Evolutionary conservation across 1,140 invertebrate species (phyloP).

Genomic region (Globodera rostochiensis): DNA sequence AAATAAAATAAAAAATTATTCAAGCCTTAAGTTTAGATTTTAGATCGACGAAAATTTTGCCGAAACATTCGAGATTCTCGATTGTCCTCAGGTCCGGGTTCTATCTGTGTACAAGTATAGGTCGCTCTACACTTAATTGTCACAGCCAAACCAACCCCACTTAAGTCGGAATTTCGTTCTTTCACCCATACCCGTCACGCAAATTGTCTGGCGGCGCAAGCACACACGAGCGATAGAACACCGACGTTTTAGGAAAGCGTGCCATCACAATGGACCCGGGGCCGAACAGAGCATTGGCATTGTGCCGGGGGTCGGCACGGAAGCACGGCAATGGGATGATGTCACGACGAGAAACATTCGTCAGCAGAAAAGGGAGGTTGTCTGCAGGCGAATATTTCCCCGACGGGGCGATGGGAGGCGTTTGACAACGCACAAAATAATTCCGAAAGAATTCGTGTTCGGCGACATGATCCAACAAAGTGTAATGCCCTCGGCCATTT

Average conservation of each 20-base stretch:
- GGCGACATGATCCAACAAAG: not conserved
- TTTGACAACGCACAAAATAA: not conserved
- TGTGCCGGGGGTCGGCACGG: not conserved
- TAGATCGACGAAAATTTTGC: no score
- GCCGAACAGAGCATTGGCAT: not conserved
- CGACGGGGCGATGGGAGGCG: not conserved
- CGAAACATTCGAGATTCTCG: no score
- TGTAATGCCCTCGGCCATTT: not conserved
- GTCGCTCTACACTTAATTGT: no score
- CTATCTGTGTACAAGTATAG: no score
- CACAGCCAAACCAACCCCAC: no score
- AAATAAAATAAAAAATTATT: no score
- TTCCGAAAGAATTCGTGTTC: not conserved
- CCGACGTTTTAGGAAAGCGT: conserved; percentile 1
- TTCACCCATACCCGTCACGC: not conserved
- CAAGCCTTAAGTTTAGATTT: no score
- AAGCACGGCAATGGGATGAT: not conserved
- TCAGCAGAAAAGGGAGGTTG: not conserved
- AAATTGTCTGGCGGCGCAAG: not conserved
- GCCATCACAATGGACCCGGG: conserved; percentile 5
- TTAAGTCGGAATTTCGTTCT: no score
- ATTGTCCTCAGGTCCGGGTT: no score
- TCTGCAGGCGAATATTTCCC: not conserved
- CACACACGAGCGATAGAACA: conserved; percentile 7
- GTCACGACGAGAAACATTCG: not conserved